A percentile compares a stretch with the other conserved stretches of the same genome.
Evolutionary conservation across 2,113 vertebrate genomes (phyloP).

Genomic region (Phasianus colchicus): DNA sequence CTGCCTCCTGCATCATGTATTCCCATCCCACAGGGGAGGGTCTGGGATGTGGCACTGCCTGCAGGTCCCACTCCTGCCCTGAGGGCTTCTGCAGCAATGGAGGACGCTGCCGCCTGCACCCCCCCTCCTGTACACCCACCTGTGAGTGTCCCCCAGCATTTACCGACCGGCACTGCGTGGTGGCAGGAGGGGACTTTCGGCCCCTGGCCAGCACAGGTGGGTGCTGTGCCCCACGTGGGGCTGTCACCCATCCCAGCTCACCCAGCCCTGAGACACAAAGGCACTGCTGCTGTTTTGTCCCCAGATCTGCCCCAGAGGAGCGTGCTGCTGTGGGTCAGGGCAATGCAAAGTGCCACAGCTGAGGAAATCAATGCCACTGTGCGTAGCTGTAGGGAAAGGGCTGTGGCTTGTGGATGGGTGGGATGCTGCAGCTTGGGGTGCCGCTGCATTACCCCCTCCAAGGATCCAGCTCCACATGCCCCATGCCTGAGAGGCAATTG

Average conservation of each 20-base stretch:
- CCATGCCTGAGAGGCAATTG: too few species aligned
- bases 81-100: slow-evolving; percentile 38
- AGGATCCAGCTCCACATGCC: neutral
- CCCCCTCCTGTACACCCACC: neutral
- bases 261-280: neutral
- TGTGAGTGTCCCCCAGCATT: slow-evolving; percentile 5
- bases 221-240: rapidly evolving
- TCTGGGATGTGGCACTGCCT: neutral
- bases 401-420: neutral
- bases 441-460: neutral
- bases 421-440: neutral
- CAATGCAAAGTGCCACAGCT: neutral
- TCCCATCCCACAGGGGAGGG: neutral
- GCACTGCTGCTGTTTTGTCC: rapidly evolving
- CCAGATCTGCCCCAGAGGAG: slow-evolving; percentile 46
- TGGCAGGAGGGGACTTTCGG: slow-evolving; percentile 38
- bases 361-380: slow-evolving; percentile 26
- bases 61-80: neutral
- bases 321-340: neutral
- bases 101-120: slow-evolving; percentile 8
- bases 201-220: neutral
- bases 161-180: slow-evolving; percentile 15
- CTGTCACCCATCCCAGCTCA: rapidly evolving
- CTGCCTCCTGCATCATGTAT: neutral
- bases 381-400: rapidly evolving